phyloP scores from a whole-genome alignment of 2,797 vertebrate genomes.

The Macropus fuliginosus region DNA sequence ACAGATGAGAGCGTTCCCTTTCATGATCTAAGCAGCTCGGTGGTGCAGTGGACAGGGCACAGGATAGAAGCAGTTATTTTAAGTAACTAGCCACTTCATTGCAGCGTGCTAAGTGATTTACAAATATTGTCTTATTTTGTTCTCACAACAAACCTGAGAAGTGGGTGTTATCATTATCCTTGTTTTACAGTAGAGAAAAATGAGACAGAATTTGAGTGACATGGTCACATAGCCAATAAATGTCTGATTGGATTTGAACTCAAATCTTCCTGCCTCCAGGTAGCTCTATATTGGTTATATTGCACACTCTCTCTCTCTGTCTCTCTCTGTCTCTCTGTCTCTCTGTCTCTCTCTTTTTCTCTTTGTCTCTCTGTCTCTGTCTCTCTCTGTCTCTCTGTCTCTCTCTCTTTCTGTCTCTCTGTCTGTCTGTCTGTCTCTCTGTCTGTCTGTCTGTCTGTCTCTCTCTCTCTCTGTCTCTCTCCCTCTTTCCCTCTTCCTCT shows the following conservation, averaged over 20 bases:
- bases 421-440: too few species aligned
- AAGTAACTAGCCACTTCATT: background rate
- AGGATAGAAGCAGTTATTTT: background rate
- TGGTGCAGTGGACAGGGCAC: background rate
- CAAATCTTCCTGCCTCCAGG: background rate
- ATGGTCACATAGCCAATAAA: background rate
- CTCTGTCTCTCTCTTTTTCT: fast-evolving
- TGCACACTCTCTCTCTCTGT: background rate
- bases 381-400: background rate
- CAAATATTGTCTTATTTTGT: background rate
- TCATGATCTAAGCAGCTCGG: background rate
- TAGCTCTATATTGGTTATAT: too few species aligned
- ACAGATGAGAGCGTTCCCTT: background rate
- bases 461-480: too few species aligned
- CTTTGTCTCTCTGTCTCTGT: background rate
- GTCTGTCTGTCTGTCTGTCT: too few species aligned
- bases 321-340: background rate
- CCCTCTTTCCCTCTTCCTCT: fast-evolving
- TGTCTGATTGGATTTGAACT: background rate
- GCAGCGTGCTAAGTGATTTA: background rate
- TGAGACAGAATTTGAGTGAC: background rate
- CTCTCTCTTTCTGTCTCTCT: background rate
- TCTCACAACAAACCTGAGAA: background rate
- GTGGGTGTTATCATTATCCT: background rate
- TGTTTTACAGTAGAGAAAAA: background rate